These are phyloP conservation scores for Cetonia aurata DNA, from an alignment of 2,888 invertebrate species.

Conservation along the genomic window DNA sequence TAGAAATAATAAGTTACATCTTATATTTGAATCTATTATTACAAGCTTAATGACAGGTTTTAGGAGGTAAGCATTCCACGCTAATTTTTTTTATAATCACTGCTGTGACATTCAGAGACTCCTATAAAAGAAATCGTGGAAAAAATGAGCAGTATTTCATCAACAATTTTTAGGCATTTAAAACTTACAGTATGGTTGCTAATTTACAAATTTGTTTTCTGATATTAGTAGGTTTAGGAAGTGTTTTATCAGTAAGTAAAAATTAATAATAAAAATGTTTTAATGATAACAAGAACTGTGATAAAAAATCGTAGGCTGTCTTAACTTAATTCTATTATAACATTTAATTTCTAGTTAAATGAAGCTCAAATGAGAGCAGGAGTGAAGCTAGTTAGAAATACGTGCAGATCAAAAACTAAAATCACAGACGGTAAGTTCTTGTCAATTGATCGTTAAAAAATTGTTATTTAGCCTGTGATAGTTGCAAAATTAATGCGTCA, in stretches of 20 bases:
- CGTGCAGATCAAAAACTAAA: conserved; percentile 74
- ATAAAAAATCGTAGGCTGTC: too few species aligned
- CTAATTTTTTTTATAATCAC: conserved; percentile 28
- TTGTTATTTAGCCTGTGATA: background rate
- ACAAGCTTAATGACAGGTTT: too few species aligned
- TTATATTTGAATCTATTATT: too few species aligned
- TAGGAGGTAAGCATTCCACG: background rate
- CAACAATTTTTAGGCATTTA: too few species aligned
- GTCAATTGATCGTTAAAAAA: background rate
- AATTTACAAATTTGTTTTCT: background rate
- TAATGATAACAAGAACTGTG: too few species aligned
- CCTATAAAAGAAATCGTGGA: conserved; percentile 24
- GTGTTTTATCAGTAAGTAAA: conserved; percentile 12
- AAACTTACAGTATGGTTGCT: too few species aligned
- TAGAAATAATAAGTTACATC: too few species aligned
- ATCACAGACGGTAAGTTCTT: conserved; percentile 68
- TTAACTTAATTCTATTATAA: too few species aligned
- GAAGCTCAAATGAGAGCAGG: conserved; percentile 73
- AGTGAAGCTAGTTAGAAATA: conserved; percentile 72
- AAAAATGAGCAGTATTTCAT: background rate
- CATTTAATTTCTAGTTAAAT: conserved; percentile 50
- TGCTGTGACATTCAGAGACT: background rate
- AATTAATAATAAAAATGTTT: background rate
- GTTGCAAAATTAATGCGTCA: too few species aligned
- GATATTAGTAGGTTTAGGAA: background rate